These are phyloP conservation scores for Anolis carolinensis DNA, from an alignment of 2,113 vertebrate genomes.

Conservation along the genomic window DNA sequence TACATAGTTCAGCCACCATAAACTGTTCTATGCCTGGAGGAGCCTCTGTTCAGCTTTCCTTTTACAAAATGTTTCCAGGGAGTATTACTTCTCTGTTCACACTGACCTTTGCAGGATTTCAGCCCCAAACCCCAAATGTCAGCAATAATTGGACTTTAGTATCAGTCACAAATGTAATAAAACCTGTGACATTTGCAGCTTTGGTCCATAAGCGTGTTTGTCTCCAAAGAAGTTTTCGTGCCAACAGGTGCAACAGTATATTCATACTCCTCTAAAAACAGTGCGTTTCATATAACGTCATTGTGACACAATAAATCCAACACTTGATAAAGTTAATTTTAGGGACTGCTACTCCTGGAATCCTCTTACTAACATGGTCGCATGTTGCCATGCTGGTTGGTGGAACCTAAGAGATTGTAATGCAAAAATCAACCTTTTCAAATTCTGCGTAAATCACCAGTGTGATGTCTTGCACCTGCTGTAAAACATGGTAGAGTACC, in stretches of 20 bases:
- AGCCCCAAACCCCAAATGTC: conserved; percentile 32
- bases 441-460: no score
- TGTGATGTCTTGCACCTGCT: background rate
- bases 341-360: no score
- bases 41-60: background rate
- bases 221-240: background rate
- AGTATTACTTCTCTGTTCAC: conserved; percentile 33
- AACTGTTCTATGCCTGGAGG: background rate
- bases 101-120: conserved; percentile 32
- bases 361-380: no score
- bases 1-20: background rate
- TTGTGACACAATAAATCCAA: background rate
- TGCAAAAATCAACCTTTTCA: no score
- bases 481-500: background rate
- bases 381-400: no score
- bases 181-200: conserved; percentile 31
- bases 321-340: no score
- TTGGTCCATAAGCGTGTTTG: background rate
- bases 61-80: conserved; percentile 11
- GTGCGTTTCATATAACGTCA: background rate
- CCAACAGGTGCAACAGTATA: background rate
- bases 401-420: no score
- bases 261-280: background rate
- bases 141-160: conserved; percentile 30
- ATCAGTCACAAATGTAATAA: conserved; percentile 28